Conservation (phyloP, 2,888 invertebrate genomes). For the Uropetala carovei region DNA sequence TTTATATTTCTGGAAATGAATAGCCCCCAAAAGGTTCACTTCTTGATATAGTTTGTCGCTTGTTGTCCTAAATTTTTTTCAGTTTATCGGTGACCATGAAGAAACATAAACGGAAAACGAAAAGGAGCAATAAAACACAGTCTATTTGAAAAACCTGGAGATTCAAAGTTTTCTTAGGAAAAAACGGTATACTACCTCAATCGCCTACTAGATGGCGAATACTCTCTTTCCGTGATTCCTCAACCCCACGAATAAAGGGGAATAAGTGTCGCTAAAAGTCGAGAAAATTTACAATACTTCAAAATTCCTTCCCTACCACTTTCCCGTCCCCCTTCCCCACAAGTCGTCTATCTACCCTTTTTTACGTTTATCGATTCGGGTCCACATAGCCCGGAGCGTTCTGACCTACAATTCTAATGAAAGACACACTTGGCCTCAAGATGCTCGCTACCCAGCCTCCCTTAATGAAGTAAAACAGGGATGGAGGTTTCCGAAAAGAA, state of each 20-base stretch:
- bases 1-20: too few relatives aligned
- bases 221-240: not conserved
- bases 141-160: too few relatives aligned
- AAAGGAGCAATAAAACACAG: too few relatives aligned
- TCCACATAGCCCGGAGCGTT: constrained; percentile 19
- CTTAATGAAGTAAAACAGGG: constrained; percentile 49
- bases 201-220: too few relatives aligned
- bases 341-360: not conserved
- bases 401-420: constrained; percentile 61
- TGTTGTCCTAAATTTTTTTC: too few relatives aligned
- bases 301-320: not conserved
- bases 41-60: too few relatives aligned
- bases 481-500: constrained; percentile 48
- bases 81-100: too few relatives aligned
- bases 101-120: too few relatives aligned
- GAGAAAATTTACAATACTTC: not conserved
- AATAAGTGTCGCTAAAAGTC: not conserved
- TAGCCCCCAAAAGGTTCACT: too few relatives aligned
- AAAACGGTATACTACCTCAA: too few relatives aligned
- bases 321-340: not conserved
- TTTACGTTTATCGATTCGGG: constrained; percentile 48
- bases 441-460: constrained; percentile 55
- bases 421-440: constrained; percentile 60
- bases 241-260: not conserved
- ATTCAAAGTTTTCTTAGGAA: too few relatives aligned